Conservation (phyloP, 2,888 invertebrate genomes). For the Urechis unicinctus region DNA sequence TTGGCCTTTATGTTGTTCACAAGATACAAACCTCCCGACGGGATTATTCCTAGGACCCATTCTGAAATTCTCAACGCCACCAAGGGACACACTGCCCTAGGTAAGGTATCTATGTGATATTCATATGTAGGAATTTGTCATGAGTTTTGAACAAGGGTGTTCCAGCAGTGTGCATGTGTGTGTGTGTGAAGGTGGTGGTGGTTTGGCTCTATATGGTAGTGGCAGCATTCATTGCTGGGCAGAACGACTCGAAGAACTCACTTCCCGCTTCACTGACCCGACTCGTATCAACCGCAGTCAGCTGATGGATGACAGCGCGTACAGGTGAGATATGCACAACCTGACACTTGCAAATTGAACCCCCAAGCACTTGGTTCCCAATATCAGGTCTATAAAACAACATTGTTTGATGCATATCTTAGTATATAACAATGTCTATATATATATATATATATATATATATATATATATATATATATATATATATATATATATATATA, state of each 20-base stretch:
- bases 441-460: no score
- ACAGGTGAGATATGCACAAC: slow-evolving; percentile 55
- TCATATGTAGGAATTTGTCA: background rate
- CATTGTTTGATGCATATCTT: no score
- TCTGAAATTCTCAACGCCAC: slow-evolving; percentile 48
- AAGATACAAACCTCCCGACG: slow-evolving; percentile 40
- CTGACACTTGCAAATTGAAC: no score
- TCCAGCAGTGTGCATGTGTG: background rate
- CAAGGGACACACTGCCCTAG: slow-evolving; percentile 77
- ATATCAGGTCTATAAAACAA: no score
- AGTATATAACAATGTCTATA: no score
- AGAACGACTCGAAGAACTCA: slow-evolving; percentile 62
- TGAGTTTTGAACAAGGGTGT: background rate
- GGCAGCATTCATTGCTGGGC: slow-evolving; percentile 90
- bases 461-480: no score
- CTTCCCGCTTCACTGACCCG: slow-evolving; percentile 59
- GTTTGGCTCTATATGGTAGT: slow-evolving; percentile 83
- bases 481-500: no score
- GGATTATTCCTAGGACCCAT: slow-evolving; percentile 56
- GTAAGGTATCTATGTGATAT: slow-evolving; percentile 51
- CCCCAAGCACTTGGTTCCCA: no score
- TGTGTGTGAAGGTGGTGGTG: slow-evolving; percentile 58
- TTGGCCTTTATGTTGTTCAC: slow-evolving; percentile 85
- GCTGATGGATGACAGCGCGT: slow-evolving; percentile 87
- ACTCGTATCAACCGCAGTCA: slow-evolving; percentile 65